Conservation (phyloP, 2,797 vertebrate species). For the Buphagus erythrorhynchus region DNA sequence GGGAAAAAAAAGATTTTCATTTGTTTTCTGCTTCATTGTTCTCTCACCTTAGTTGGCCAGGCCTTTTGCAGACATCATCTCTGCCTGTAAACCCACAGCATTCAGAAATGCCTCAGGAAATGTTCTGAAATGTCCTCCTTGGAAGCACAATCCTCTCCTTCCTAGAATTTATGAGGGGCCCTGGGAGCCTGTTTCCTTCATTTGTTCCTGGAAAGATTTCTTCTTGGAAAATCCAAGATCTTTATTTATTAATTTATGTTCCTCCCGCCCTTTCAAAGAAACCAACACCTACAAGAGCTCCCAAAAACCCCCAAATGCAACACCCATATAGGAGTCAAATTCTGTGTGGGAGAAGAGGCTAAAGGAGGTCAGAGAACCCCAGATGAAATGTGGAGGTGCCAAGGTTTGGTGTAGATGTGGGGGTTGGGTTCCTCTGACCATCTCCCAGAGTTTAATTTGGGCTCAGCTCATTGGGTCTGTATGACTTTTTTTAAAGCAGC, state of each 20-base stretch:
- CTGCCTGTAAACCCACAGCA: slow-evolving; percentile 1
- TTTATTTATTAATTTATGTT: background rate
- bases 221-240: background rate
- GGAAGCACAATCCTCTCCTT: background rate
- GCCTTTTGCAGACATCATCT: background rate
- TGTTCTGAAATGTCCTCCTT: background rate
- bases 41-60: background rate
- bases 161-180: background rate
- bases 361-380: background rate
- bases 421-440: background rate
- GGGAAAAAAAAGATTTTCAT: background rate
- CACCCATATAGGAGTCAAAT: background rate
- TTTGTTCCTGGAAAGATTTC: background rate
- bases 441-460: background rate
- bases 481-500: background rate
- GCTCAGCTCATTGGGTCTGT: background rate
- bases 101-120: slow-evolving; percentile 44
- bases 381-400: background rate
- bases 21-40: background rate
- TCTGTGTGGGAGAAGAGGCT: background rate
- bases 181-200: background rate
- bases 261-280: background rate
- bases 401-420: background rate
- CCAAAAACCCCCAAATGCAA: background rate
- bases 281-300: background rate